Evolutionary conservation across 2,888 invertebrate genomes (phyloP).

Genomic region (Coenonympha arcania): DNA sequence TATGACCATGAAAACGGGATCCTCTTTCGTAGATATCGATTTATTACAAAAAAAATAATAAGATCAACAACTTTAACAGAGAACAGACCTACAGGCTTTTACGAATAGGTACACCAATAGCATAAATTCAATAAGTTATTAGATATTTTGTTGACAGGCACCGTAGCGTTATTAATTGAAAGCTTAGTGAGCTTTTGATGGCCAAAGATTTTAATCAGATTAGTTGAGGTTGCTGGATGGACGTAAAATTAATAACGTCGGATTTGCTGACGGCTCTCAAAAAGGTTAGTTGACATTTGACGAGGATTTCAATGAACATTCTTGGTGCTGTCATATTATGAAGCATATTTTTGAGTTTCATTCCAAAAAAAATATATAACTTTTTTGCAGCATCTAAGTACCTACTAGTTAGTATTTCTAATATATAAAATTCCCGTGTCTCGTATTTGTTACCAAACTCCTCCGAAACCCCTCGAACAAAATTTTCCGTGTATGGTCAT

Average conservation of each 20-base stretch:
- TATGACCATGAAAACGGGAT: slow-evolving; percentile 57
- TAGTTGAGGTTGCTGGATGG: slow-evolving; percentile 36
- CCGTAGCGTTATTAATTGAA: slow-evolving; percentile 8
- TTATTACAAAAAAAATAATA: too few relatives aligned
- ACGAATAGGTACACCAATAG: too few relatives aligned
- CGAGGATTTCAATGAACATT: background rate
- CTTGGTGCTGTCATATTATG: slow-evolving; percentile 10
- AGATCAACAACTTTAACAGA: too few relatives aligned
- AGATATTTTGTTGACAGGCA: slow-evolving; percentile 2
- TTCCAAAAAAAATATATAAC: background rate
- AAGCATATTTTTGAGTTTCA: background rate
- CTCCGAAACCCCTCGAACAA: too few relatives aligned
- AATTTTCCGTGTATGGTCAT: too few relatives aligned
- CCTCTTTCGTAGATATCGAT: slow-evolving; percentile 38
- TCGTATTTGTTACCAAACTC: too few relatives aligned
- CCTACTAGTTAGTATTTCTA: too few relatives aligned
- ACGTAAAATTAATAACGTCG: slow-evolving; percentile 41
- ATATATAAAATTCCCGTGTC: too few relatives aligned
- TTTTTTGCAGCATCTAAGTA: too few relatives aligned
- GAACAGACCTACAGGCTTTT: too few relatives aligned
- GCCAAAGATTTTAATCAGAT: slow-evolving; percentile 46
- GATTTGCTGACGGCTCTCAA: slow-evolving; percentile 19
- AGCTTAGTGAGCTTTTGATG: slow-evolving; percentile 25
- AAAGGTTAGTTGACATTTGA: slow-evolving; percentile 6
- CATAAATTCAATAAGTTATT: background rate